Percentiles rank a stretch among this genome's conserved stretches.
Conservation (phyloP, 1,140 invertebrate species). For the Papilio aristodemus region DNA sequence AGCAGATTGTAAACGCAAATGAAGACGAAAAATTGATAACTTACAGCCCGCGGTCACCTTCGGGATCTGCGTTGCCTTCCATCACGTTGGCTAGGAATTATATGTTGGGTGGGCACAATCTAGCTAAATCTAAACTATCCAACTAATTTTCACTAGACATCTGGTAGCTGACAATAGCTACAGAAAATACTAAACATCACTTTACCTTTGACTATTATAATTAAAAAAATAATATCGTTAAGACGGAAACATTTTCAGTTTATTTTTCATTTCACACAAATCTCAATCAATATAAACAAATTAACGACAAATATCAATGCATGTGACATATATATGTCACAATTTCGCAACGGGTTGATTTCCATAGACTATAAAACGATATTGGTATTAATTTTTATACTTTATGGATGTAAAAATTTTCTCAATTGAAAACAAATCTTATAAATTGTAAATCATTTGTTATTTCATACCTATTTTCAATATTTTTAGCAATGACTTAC, state of each 20-base stretch:
- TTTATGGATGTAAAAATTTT: neutral
- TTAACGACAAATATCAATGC: constrained; percentile 16
- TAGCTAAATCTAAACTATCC: constrained; percentile 6
- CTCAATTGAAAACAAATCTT: no score
- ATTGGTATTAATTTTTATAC: neutral
- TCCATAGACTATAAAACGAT: neutral
- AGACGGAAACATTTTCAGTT: neutral
- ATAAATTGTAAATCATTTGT: no score
- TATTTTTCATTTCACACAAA: neutral
- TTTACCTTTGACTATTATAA: constrained; percentile 17
- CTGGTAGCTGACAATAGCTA: constrained; percentile 8
- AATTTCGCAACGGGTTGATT: neutral
- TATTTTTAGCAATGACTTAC: no score
- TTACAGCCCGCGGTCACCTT: constrained; percentile 34
- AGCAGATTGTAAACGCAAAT: neutral
- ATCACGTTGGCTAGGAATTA: constrained; percentile 36
- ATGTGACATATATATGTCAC: constrained; percentile 14
- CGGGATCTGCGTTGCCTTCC: constrained; percentile 49
- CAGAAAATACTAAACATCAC: constrained; percentile 3
- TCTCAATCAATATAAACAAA: constrained; percentile 2
- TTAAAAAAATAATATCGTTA: neutral
- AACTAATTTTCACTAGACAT: constrained; percentile 24
- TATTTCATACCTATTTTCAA: no score
- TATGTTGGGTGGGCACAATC: neutral
- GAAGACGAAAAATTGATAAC: neutral